Evolutionary conservation across 2,113 vertebrate species (phyloP).

Genomic region (Stigmatopora argus): DNA sequence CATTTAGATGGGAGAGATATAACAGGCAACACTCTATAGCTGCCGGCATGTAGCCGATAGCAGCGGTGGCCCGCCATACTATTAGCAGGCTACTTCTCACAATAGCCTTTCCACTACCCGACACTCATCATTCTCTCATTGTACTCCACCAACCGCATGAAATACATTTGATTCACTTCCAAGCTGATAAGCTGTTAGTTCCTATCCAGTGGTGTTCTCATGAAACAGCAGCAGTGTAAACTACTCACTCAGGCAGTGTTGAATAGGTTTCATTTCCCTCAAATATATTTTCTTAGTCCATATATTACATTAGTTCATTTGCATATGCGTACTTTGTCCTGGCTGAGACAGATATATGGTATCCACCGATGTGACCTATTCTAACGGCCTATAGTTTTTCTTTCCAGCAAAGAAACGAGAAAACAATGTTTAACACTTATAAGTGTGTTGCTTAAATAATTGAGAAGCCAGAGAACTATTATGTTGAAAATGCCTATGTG

Average conservation of each 20-base stretch:
- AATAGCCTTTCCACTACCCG: slow-evolving; percentile 20
- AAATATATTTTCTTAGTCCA: background rate
- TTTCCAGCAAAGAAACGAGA: background rate
- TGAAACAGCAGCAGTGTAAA: background rate
- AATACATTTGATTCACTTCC: slow-evolving; percentile 6
- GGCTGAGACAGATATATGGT: slow-evolving; percentile 13
- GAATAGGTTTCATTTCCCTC: background rate
- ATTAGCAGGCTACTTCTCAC: slow-evolving; percentile 28
- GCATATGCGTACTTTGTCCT: slow-evolving; percentile 30
- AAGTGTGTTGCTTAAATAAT: too few species aligned
- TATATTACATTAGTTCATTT: slow-evolving; percentile 15
- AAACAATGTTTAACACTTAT: too few species aligned
- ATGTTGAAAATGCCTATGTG: too few species aligned
- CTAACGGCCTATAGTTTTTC: slow-evolving; percentile 20
- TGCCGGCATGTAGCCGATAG: slow-evolving; percentile 48
- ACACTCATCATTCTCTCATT: slow-evolving; percentile 17
- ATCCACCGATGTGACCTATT: slow-evolving; percentile 25
- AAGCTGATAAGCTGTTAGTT: slow-evolving; percentile 19
- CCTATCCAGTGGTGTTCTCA: slow-evolving; percentile 1
- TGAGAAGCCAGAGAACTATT: too few species aligned
- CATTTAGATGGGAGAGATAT: slow-evolving; percentile 64
- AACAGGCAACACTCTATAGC: slow-evolving; percentile 55
- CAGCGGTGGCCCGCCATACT: slow-evolving; percentile 30
- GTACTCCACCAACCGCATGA: slow-evolving; percentile 16
- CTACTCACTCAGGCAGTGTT: too few species aligned